Conservation (phyloP, 2,888 invertebrate genomes). For the Psylliodes chrysocephalus region DNA sequence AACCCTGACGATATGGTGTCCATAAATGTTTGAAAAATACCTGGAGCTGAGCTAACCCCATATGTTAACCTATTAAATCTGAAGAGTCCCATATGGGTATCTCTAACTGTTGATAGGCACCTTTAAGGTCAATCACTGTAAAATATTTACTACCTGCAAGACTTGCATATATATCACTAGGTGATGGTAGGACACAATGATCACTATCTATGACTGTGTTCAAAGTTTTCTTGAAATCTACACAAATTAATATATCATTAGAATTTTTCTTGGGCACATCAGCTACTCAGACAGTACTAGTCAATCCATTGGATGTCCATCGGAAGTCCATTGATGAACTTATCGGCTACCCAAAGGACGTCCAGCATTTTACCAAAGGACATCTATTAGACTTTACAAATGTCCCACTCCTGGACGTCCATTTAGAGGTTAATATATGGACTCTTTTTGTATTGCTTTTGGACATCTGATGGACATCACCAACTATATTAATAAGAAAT, state of each 20-base stretch:
- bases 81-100: conserved; percentile 32
- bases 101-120: conserved; percentile 25
- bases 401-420: too few species aligned
- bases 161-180: conserved; percentile 28
- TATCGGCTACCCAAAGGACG: too few species aligned
- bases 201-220: conserved; percentile 27
- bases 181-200: conserved; percentile 22
- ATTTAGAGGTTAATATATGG: too few species aligned
- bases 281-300: too few species aligned
- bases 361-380: too few species aligned
- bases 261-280: conserved; percentile 50
- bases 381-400: too few species aligned
- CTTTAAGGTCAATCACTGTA: conserved; percentile 12
- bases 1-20: background rate
- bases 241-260: conserved; percentile 51
- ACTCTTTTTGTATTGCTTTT: too few species aligned
- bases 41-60: conserved; percentile 6
- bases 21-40: too few species aligned
- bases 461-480: too few species aligned
- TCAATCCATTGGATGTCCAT: too few species aligned
- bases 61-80: conserved; percentile 22
- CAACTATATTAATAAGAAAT: too few species aligned
- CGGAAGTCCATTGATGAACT: too few species aligned
- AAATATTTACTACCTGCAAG: conserved; percentile 13
- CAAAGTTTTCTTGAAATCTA: conserved; percentile 50